Base-by-base conservation (phyloP, 2,888 invertebrate species). In the Chalcis sispes region DNA sequence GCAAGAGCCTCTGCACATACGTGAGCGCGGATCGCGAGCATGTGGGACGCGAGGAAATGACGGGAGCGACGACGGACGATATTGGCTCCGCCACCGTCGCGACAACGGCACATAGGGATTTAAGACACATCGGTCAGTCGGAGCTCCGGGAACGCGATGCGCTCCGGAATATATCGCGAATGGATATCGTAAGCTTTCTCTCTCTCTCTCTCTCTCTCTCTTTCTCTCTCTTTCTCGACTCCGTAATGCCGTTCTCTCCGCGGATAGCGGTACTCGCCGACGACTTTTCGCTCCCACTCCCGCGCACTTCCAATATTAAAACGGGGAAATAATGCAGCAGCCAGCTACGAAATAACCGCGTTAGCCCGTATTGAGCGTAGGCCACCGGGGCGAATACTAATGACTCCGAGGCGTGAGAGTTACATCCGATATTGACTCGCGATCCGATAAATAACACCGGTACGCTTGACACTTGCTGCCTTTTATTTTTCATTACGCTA, bases 301-400 rank as follows among this genome's bases (percentile, higher is more conserved):
- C 74, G 64, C 69, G 18, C 62, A 77, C 81, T 82, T 83, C 79
- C 83, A 83, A 84, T 85, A 85, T 85, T 82, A 83, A 85, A 83
- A 82, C n/a, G 81, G 82, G 82, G 83, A 84, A 85, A 86, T 84
- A 86, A 86, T 83, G 82, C 83, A 52, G n/a, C 36, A 56, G 58
- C 61, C 50, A 48, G 10, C 80, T 84, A 84, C 83, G 80, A 83
- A 84, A 82, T 85, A 86, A 86, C 83, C 82, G 84, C 82, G 85
- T 86, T 85, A 85, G 80, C 80, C 79, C 69, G 75, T 79, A 77
- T 32, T 10, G 5, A 10, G 36, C 42, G 7, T 42, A 42, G 42
- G 42, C 15, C 54, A 15, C 32, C 50, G 36, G 2, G 23, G 46
- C 32, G 48, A 48, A 64, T 64, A 64, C 48, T 20, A 36, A 48